A percentile compares a stretch with the other conserved stretches of the same genome.
phyloP scores from a whole-genome alignment of 2,888 invertebrate species.

The Drosophila aldrichi region DNA sequence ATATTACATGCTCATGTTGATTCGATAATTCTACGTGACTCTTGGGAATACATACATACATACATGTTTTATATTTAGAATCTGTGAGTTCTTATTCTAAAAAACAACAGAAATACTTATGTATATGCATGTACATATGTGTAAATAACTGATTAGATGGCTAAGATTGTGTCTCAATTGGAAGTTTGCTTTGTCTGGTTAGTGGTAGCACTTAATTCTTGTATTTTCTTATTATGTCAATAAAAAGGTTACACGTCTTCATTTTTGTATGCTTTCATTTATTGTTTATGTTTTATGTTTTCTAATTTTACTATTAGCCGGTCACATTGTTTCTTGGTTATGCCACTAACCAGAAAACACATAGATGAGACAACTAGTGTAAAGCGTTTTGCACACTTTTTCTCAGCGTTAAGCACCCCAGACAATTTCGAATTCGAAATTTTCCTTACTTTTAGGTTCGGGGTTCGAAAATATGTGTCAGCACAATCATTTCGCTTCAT shows the following conservation, averaged over 20 bases:
- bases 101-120: slow-evolving; percentile 21
- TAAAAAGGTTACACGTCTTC: background rate
- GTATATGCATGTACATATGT: background rate
- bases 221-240: background rate
- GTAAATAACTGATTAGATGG: slow-evolving; percentile 25
- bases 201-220: slow-evolving; percentile 24
- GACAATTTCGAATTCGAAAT: no score
- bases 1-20: slow-evolving; percentile 65
- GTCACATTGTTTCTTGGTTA: slow-evolving; percentile 24
- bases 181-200: slow-evolving; percentile 13
- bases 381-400: no score
- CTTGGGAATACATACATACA: no score
- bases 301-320: background rate
- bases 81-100: slow-evolving; percentile 30
- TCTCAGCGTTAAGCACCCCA: no score
- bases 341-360: no score
- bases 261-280: no score
- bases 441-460: no score
- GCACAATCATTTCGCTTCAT: no score
- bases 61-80: slow-evolving; percentile 62
- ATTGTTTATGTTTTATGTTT: background rate
- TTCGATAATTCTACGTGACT: slow-evolving; percentile 47
- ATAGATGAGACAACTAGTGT: no score
- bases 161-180: slow-evolving; percentile 29
- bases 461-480: no score